Evolutionary conservation across 2,888 invertebrate species (phyloP).

Genomic region (Lordiphosa fenestrarum): DNA sequence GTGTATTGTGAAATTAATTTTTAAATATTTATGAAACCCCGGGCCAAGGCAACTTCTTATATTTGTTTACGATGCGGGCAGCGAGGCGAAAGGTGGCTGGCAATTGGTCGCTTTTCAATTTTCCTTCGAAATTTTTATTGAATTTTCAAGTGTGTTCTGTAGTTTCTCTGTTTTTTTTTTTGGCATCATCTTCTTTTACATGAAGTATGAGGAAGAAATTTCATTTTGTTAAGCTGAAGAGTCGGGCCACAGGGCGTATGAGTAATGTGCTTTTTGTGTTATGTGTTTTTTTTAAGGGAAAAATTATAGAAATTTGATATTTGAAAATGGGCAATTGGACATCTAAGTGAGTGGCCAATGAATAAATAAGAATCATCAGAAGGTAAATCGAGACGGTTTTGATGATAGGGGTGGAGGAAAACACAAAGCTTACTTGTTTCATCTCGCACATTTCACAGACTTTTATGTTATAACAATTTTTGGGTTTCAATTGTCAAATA

Average conservation of each 20-base stretch:
- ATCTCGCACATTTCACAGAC: too few relatives aligned
- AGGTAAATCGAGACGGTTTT: too few relatives aligned
- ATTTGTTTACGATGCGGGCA: constrained; percentile 46
- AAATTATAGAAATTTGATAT: constrained; percentile 14
- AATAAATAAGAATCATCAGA: background rate
- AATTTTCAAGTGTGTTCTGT: constrained; percentile 57
- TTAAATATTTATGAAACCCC: constrained; percentile 76
- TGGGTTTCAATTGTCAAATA: too few relatives aligned
- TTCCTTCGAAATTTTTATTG: constrained; percentile 61
- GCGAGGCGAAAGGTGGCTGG: background rate
- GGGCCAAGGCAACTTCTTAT: constrained; percentile 23
- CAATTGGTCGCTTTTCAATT: constrained; percentile 61
- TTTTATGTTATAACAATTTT: too few relatives aligned
- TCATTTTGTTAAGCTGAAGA: constrained; percentile 39
- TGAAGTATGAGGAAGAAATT: constrained; percentile 56
- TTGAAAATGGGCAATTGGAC: constrained; percentile 10
- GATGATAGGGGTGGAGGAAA: too few relatives aligned
- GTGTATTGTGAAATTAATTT: constrained; percentile 77
- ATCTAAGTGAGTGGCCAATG: background rate
- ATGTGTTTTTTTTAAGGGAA: constrained; percentile 14
- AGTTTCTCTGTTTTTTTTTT: constrained; percentile 26
- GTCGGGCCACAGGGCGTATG: constrained; percentile 56
- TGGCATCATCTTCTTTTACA: constrained; percentile 30
- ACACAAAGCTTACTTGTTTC: too few relatives aligned
- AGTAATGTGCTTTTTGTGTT: constrained; percentile 60